Conservation (phyloP, 2,888 invertebrate species). For the Rhimphoctona megacephalus region DNA sequence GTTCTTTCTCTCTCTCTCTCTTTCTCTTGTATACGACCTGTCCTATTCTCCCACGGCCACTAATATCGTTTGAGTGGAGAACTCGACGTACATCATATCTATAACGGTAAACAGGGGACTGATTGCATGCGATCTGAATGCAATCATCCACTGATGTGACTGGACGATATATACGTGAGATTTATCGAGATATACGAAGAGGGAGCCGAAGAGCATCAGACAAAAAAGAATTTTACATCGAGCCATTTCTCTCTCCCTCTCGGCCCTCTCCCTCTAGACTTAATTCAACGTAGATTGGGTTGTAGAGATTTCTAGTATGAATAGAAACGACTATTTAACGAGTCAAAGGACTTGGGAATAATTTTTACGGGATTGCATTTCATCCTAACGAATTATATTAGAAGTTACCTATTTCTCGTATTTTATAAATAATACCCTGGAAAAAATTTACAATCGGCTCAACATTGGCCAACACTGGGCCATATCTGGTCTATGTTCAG, state of each 20-base stretch:
- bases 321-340: conserved; percentile 16
- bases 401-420: background rate
- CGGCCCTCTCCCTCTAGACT: background rate
- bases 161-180: conserved; percentile 49
- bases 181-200: conserved; percentile 29
- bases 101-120: conserved; percentile 60
- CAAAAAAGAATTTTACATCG: conserved; percentile 10
- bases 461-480: too few species aligned
- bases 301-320: background rate
- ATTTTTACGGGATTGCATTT: background rate
- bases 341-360: background rate
- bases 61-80: conserved; percentile 58
- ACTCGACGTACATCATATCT: conserved; percentile 51
- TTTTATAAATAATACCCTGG: too few species aligned
- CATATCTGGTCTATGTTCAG: too few species aligned
- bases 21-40: background rate
- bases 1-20: conserved; percentile 8
- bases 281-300: background rate
- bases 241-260: background rate
- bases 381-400: background rate
- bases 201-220: background rate
- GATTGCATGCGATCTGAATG: conserved; percentile 58
- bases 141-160: conserved; percentile 39
- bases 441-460: too few species aligned
- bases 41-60: background rate